These are phyloP conservation scores for Acropora tenuis DNA, from an alignment of 64 coral and sea anemone genomes.

Conservation along the genomic window DNA sequence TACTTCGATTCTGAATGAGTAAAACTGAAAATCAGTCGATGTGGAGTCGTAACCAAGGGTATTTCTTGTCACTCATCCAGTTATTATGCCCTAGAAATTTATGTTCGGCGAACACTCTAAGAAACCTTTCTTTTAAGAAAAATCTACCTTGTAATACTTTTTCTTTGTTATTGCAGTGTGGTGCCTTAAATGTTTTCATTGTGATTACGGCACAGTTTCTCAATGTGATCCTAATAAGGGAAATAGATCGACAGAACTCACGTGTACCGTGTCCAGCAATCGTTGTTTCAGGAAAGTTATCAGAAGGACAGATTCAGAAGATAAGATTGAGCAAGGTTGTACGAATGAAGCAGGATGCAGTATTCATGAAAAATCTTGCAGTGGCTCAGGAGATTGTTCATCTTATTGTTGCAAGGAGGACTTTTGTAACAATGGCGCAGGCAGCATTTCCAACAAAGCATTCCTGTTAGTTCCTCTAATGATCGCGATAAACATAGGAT, in stretches of 20 bases:
- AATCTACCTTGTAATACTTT: background rate
- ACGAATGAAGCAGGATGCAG: slow-evolving; percentile 21
- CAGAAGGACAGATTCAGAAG: background rate
- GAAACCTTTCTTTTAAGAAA: background rate
- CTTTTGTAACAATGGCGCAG: background rate
- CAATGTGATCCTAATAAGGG: background rate
- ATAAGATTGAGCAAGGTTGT: slow-evolving; percentile 14
- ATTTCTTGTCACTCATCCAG: too few relatives aligned
- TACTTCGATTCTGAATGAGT: too few relatives aligned
- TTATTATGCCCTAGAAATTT: too few relatives aligned
- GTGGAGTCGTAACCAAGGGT: too few relatives aligned
- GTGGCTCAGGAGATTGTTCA: background rate
- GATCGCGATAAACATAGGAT: background rate
- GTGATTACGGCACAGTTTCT: background rate
- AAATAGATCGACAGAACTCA: background rate
- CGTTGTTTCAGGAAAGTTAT: background rate
- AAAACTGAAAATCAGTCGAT: too few relatives aligned
- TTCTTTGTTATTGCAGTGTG: background rate
- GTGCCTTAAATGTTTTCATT: slow-evolving; percentile 20
- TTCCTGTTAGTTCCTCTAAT: background rate
- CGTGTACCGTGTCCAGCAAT: background rate
- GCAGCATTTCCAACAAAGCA: background rate
- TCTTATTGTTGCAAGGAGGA: background rate
- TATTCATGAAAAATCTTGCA: background rate
- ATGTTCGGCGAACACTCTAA: too few relatives aligned